Evolutionary conservation across 2,888 invertebrate genomes (phyloP), one percentile per base, ranked within the genome.

Genomic region (Nephrocerus scutellatus): DNA sequence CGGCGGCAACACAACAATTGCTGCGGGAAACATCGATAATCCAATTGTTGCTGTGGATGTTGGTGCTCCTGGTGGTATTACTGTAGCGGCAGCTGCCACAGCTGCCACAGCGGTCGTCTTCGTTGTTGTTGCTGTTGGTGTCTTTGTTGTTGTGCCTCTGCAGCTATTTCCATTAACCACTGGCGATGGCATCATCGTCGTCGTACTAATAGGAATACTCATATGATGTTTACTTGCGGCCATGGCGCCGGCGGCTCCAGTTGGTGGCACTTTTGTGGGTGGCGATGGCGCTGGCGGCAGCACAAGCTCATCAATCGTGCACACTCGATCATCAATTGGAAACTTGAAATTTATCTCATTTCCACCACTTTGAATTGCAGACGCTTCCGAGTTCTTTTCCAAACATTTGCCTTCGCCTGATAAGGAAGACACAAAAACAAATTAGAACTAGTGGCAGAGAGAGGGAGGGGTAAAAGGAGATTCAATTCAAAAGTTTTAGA

Each of bases 261-360:
- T 28, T 26, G 47, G 39, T 31, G 55, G 39, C 26, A 50, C 41
- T 41, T 52, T 53, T 3, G 46, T 30, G 7, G 54, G 51, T 10
- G 62, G 60, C 3, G 63, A 57, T 15, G 63, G 60, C 8, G 62
- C 58, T 9, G 67, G 59, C 4, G 67, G 66, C 43, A 62, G 32
- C 4, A 61, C 55, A 14, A 68, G 51, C 41, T 68, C 69, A 54
- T 67, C 68, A 52, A 68, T 65, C 41, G 68, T 69, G 46, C 68
- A 69, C 30, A 68, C 67, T 32, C 66, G 62, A 53, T 66, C 66
- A 44, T 67, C 66, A 39, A 74, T 65, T 22, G 75, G 74, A 62
- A 76, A 75, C 58, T 74, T 74, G 55, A 76, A 75, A 62, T 71
- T 75, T 49, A 76, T 74, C 57, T 76, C 75, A 41, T 63, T 68